A percentile compares a stretch with the other conserved stretches of the same genome.
These are phyloP conservation scores for Seriola quinqueradiata DNA, from an alignment of 2,113 vertebrate genomes.

Conservation along the genomic window DNA sequence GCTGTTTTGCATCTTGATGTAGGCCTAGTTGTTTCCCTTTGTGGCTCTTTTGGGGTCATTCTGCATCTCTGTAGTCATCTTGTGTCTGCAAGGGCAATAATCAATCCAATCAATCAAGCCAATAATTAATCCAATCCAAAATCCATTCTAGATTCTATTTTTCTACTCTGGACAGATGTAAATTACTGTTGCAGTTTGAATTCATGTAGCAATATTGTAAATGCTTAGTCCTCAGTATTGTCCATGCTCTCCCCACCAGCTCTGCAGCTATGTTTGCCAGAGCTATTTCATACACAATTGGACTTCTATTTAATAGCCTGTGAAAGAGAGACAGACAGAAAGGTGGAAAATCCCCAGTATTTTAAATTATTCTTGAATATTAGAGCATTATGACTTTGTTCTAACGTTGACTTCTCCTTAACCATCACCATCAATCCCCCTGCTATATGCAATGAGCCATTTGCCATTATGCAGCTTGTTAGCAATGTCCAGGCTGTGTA, in stretches of 20 bases:
- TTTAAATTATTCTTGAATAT: slow-evolving; percentile 80
- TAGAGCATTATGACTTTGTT: slow-evolving; percentile 77
- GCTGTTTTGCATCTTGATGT: no score
- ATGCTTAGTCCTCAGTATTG: slow-evolving; percentile 33
- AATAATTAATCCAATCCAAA: no score
- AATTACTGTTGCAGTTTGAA: slow-evolving; percentile 10
- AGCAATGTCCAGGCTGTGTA: slow-evolving; percentile 81
- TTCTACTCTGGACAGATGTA: neutral
- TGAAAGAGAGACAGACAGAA: slow-evolving; percentile 69
- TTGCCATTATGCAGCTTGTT: slow-evolving; percentile 83
- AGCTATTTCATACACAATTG: slow-evolving; percentile 78
- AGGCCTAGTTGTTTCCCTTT: neutral
- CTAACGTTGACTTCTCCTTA: slow-evolving; percentile 75
- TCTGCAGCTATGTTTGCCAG: slow-evolving; percentile 63
- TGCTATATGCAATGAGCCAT: slow-evolving; percentile 78
- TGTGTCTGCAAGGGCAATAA: neutral
- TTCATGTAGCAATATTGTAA: slow-evolving; percentile 30
- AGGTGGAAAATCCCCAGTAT: slow-evolving; percentile 63
- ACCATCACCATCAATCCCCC: slow-evolving; percentile 78
- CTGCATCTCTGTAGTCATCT: neutral
- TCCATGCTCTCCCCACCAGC: slow-evolving; percentile 25
- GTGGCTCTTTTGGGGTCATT: neutral
- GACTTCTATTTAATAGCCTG: slow-evolving; percentile 77
- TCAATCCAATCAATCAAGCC: no score
- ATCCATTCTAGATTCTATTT: neutral